Evolutionary conservation across 2,797 vertebrate genomes (phyloP).

Genomic region (Propithecus perrieri): DNA sequence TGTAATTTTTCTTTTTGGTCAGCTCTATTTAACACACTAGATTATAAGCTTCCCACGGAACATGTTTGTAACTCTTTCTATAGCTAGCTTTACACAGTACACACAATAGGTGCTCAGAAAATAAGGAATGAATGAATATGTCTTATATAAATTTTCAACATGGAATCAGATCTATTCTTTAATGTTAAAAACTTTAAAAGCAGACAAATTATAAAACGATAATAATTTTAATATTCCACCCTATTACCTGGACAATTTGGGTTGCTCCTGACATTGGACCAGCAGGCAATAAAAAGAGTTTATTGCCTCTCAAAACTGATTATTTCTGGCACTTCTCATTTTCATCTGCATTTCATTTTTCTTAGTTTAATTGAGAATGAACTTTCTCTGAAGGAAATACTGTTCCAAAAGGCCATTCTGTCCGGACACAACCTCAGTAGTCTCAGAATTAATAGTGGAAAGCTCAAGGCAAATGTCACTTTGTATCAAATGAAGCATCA

Average conservation of each 20-base stretch:
- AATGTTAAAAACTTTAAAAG: background rate
- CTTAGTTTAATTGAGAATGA: background rate
- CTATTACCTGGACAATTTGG: background rate
- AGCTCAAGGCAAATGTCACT: constrained; percentile 46
- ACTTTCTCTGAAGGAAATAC: background rate
- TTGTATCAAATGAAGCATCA: background rate
- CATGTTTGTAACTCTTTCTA: background rate
- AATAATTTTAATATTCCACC: background rate
- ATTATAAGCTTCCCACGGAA: background rate
- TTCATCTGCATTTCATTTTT: background rate
- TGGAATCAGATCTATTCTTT: background rate
- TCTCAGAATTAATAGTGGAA: background rate
- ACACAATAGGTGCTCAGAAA: background rate
- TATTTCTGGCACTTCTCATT: background rate
- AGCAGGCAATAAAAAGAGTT: background rate
- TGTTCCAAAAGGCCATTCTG: background rate
- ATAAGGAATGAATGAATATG: background rate
- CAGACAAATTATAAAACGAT: background rate
- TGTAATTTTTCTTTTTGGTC: background rate
- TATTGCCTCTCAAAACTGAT: background rate
- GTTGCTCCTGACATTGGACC: background rate
- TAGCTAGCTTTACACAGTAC: background rate
- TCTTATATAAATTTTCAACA: background rate
- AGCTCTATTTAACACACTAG: background rate
- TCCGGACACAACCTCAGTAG: too few relatives aligned